Evolutionary conservation across 2,113 vertebrate species (phyloP), one percentile per base, ranked within the genome.

Genomic region (Haplochromis vanheusdeni): DNA sequence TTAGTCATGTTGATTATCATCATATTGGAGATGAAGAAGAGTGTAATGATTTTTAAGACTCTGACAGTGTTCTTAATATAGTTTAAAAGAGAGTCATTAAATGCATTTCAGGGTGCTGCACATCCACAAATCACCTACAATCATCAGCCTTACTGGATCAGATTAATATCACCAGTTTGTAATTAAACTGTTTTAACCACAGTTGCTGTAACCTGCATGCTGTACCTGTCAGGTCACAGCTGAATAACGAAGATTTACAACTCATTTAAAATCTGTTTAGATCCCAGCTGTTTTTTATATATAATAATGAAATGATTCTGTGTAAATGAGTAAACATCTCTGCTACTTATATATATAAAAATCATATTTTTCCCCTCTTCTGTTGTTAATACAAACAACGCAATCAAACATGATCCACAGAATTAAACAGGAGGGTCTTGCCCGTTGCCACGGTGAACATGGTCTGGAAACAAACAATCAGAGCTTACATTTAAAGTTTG

Each of bases 121-220:
- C 65, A 70, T 17, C 37, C 9, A 19, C 70, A n/a, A 77, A 49
- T 31, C 6, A 31, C 45, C 42, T 49, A 19, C 33, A 31, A 31
- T 49, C 45, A 31, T 49, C 45, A 49, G 26, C 16, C 6, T 77
- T 49, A 49, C 23, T 49, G 45, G 42, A 47, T 49, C 10, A 0
- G 26, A 49, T 49, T 49, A 77, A 75, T 47, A 28, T 47, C 42
- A 47, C 42, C 26, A 77, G 23, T 77, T 28, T 49, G 10, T 12
- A 49, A 49, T 49, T 19, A 31, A 77, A 49, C 42, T 3, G 40
- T 73, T 9, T 0, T 75, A 28, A 31, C 23, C 0, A 11, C 16
- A 49, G 42, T 77, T 75, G 68, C 68, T 17, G 21, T 26, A 73
- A 73, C 5, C 68, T 73, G 40, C 68, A 73, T 73, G 11, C 16